Evolutionary conservation across 2,113 vertebrate genomes (phyloP).

Genomic region (Anoplopoma fimbria): DNA sequence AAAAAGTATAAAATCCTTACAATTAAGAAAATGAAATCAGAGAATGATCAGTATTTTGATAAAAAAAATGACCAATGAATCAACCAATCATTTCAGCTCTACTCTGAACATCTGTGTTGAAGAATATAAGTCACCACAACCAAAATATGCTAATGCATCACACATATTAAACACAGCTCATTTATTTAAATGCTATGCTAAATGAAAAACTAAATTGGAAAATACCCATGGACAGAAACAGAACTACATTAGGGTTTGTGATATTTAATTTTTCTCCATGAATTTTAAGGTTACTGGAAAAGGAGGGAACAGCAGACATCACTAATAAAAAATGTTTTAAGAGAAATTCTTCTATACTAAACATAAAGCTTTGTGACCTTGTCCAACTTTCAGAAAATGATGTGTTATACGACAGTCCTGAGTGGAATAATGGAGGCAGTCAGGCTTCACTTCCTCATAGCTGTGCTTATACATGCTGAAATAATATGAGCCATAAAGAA

Average conservation of each 20-base stretch:
- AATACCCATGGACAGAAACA: neutral
- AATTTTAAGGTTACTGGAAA: neutral
- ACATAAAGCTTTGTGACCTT: constrained; percentile 63
- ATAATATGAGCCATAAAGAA: constrained; percentile 83
- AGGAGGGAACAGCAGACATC: neutral
- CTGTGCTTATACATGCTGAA: constrained; percentile 78
- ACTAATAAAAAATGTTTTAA: constrained; percentile 4
- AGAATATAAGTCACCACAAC: neutral
- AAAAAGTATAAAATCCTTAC: neutral
- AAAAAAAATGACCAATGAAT: neutral
- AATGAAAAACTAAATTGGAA: constrained; percentile 9
- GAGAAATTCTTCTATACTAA: neutral
- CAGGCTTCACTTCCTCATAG: constrained; percentile 63
- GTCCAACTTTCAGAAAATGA: constrained; percentile 45
- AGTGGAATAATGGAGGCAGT: constrained; percentile 51
- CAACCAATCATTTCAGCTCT: neutral
- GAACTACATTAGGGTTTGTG: neutral
- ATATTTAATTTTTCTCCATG: neutral
- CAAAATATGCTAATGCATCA: neutral
- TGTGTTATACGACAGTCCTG: constrained; percentile 49
- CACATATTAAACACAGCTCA: neutral
- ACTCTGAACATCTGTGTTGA: neutral
- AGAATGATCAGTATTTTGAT: neutral
- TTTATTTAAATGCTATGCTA: neutral
- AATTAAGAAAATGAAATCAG: neutral